phyloP scores from a whole-genome alignment of 2,113 vertebrate species.

The Macheiramphus alcinus region DNA sequence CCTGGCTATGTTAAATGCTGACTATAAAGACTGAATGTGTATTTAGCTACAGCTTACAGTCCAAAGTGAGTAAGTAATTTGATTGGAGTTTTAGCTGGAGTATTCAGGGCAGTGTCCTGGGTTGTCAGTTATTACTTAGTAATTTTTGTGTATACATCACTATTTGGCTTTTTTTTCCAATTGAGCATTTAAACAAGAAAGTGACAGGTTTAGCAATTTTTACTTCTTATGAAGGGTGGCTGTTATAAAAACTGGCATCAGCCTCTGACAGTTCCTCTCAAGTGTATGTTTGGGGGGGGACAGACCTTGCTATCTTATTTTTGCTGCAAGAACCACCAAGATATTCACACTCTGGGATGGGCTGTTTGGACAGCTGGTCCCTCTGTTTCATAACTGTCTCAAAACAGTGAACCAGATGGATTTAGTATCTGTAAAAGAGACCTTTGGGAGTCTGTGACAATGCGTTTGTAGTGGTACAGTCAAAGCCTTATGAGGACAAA shows the following conservation, averaged over 20 bases:
- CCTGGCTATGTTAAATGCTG: neutral
- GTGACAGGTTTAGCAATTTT: neutral
- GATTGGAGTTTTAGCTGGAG: neutral
- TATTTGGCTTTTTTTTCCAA: neutral
- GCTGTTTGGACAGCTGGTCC: slow-evolving; percentile 4
- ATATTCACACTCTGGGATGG: neutral
- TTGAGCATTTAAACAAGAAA: neutral
- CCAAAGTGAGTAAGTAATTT: neutral
- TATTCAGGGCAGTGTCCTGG: neutral
- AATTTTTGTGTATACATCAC: neutral
- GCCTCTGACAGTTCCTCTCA: neutral
- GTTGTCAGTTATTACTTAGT: neutral
- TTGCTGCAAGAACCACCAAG: neutral
- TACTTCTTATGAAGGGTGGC: neutral
- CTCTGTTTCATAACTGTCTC: neutral
- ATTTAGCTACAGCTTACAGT: neutral
- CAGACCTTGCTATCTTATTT: neutral
- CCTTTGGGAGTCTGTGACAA: neutral
- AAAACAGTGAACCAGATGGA: neutral
- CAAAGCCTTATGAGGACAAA: neutral
- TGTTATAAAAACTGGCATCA: neutral
- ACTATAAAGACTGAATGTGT: neutral
- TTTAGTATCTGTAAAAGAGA: neutral
- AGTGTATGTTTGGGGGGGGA: accelerated
- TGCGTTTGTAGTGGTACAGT: neutral